A percentile compares a stretch with the other conserved stretches of the same genome.
These are phyloP conservation scores for Acanthococcus lagerstroemiae DNA, from an alignment of 2,888 invertebrate genomes.

Conservation along the genomic window DNA sequence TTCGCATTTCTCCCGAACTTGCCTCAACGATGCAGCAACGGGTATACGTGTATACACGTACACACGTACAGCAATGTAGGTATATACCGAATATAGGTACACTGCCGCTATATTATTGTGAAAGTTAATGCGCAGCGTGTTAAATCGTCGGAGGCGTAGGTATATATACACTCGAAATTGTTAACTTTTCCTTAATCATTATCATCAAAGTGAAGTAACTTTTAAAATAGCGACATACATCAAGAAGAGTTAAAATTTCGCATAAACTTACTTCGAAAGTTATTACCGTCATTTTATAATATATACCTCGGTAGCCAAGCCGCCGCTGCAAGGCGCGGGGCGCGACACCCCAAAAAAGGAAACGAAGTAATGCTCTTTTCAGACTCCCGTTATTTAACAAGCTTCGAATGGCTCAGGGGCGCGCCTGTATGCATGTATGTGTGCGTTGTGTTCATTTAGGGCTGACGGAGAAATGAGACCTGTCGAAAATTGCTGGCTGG, in stretches of 20 bases:
- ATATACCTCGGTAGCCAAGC: no score
- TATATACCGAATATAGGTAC: background rate
- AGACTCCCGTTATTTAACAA: no score
- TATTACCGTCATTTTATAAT: slow-evolving; percentile 30
- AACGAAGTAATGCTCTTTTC: no score
- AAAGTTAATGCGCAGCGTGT: slow-evolving; percentile 21
- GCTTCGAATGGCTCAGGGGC: no score
- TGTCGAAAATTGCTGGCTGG: no score
- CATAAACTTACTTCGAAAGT: slow-evolving; percentile 29
- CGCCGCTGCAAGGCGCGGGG: no score
- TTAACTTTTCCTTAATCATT: slow-evolving; percentile 30
- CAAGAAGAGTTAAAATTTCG: slow-evolving; percentile 28
- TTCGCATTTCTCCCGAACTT: background rate
- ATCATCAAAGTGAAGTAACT: slow-evolving; percentile 30
- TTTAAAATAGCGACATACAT: slow-evolving; percentile 26
- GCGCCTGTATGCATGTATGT: no score
- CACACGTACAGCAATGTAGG: no score
- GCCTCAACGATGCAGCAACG: background rate
- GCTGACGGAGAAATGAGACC: no score
- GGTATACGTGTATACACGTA: background rate
- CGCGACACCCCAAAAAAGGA: no score
- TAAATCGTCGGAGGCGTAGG: slow-evolving; percentile 21
- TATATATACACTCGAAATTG: slow-evolving; percentile 19
- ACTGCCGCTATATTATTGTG: slow-evolving; percentile 8
- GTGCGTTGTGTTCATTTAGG: no score